A percentile compares a stretch with the other conserved stretches of the same genome.
These are phyloP conservation scores for Hippocampus comes DNA, from an alignment of 2,113 vertebrate species.

Conservation along the genomic window DNA sequence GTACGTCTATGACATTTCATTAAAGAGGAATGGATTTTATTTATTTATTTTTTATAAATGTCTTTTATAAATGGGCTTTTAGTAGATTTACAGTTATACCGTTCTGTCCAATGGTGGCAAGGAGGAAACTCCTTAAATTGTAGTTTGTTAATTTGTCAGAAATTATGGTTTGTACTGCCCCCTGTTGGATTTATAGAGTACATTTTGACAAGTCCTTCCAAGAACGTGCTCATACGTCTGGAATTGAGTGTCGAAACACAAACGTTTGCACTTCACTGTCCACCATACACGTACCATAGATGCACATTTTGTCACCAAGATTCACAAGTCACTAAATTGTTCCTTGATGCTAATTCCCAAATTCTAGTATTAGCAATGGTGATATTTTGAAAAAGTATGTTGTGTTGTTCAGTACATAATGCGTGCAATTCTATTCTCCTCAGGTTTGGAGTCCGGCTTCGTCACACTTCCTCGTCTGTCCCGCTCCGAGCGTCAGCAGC, in stretches of 20 bases:
- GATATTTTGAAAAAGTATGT: no score
- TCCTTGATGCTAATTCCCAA: no score
- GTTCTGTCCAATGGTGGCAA: not conserved
- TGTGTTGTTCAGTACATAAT: not conserved
- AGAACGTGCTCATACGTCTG: no score
- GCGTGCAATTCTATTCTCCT: not conserved
- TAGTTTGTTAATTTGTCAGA: not conserved
- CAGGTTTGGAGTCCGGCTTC: constrained; percentile 89
- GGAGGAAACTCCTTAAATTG: constrained; percentile 19
- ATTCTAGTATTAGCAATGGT: no score
- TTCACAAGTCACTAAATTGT: no score
- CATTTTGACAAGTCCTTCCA: not conserved
- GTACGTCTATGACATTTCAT: not conserved
- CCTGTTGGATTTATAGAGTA: constrained; percentile 41
- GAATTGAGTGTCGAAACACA: no score
- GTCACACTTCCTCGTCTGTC: constrained; percentile 88
- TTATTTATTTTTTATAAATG: not conserved
- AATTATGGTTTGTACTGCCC: constrained; percentile 33
- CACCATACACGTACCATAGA: no score
- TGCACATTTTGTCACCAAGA: no score
- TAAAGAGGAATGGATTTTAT: no score
- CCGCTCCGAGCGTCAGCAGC: constrained; percentile 77
- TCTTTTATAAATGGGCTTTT: not conserved
- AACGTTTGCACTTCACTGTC: no score
- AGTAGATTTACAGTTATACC: not conserved